Conservation (phyloP, 2,113 vertebrate genomes). For the Alectura lathami region DNA sequence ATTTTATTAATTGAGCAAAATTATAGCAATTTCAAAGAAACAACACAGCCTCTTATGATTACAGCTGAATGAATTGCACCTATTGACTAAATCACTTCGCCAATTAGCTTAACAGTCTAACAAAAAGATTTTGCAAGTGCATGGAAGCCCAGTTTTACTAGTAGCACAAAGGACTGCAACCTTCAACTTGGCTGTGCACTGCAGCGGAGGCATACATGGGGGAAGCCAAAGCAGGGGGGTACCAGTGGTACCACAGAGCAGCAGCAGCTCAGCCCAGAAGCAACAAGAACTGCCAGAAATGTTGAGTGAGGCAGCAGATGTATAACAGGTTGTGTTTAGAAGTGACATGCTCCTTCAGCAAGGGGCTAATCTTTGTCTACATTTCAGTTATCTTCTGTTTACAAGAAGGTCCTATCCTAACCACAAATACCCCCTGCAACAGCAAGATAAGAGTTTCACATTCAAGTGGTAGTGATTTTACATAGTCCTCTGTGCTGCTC, state of each 20-base stretch:
- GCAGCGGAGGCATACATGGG: not conserved
- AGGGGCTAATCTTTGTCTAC: not conserved
- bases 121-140: not conserved
- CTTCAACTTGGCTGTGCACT: not conserved
- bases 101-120: not conserved
- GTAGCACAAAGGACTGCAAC: not conserved
- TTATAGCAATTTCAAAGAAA: not conserved
- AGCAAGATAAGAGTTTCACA: not conserved
- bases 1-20: not conserved
- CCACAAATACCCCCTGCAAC: not conserved
- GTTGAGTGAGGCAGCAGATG: not conserved
- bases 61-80: not conserved
- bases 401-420: not conserved
- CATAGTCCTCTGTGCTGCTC: not conserved
- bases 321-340: not conserved
- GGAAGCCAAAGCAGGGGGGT: not conserved
- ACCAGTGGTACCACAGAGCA: not conserved
- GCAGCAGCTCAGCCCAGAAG: not conserved
- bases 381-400: not conserved
- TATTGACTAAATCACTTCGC: not conserved
- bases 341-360: fast-evolving
- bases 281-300: not conserved
- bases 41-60: not conserved
- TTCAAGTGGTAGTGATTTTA: not conserved
- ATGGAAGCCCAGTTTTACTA: not conserved